These are phyloP conservation scores for Sarcophaga variegata DNA, from an alignment of 2,888 invertebrate genomes.

Conservation along the genomic window DNA sequence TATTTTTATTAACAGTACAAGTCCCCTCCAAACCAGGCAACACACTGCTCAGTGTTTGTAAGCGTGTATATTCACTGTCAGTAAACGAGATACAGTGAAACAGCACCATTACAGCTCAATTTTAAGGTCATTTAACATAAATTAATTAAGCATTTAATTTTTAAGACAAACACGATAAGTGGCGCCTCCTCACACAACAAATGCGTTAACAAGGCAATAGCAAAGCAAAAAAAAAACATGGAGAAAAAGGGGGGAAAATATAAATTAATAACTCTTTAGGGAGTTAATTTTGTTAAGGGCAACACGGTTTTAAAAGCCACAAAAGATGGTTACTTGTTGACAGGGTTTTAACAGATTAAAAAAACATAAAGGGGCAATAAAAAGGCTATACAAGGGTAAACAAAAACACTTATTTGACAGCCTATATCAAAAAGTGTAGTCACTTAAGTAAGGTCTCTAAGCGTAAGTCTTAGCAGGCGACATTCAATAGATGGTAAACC, in stretches of 20 bases:
- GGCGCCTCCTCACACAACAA: constrained; percentile 44
- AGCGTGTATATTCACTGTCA: constrained; percentile 18
- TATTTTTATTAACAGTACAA: constrained; percentile 61
- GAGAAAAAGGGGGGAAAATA: background rate
- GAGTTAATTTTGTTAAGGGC: background rate
- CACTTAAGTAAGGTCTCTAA: no score
- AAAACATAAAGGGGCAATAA: no score
- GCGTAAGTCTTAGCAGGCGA: no score
- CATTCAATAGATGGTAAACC: no score
- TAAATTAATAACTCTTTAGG: background rate
- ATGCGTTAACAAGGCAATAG: background rate
- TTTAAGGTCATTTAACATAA: constrained; percentile 62
- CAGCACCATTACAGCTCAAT: constrained; percentile 33
- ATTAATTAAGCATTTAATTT: constrained; percentile 68
- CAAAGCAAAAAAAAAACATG: background rate
- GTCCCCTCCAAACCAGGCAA: background rate
- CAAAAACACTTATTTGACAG: no score
- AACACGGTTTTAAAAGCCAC: background rate
- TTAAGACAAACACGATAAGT: constrained; percentile 61
- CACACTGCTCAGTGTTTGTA: background rate
- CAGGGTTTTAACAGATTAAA: no score
- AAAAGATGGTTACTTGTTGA: no score
- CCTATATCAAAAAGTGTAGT: no score
- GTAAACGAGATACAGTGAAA: background rate
- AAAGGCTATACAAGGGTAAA: no score